Base-by-base conservation (phyloP, 2,113 vertebrate genomes). In the Lonchura striata region DNA sequence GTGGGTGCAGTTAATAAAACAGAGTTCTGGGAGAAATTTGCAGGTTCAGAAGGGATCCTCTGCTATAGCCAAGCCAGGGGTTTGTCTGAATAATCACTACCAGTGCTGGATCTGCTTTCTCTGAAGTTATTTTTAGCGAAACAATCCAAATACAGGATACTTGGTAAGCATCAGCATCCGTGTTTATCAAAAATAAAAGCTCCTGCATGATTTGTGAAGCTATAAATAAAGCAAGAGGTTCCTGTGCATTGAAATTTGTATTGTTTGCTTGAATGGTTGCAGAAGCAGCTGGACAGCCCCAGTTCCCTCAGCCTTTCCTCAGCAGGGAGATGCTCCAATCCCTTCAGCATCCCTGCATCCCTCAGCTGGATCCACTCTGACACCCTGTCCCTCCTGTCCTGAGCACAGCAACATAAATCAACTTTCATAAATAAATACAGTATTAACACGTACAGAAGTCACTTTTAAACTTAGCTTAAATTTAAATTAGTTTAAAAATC, bases 181-280 rank as follows among this genome's bases (percentile, higher is more conserved):
- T 76, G 18, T 70, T 88, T 85, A 81, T 56, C 33, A 90, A 75
- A 87, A 91, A 75, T 35, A 81, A 86, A 86, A 92, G 35, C 71
- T 86, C 57, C 70, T 53, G 39, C 53, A 9, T 46, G 47, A 77
- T 86, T 75, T 94, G 56, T 35, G 70, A 81, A 59, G 72, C 56
- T 78, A 56, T 91, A 96, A 94, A 93, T 80, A 92, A 72, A 93
- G 41, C 42, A 77, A 69, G 91, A 70, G 30, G 42, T 90, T 95
- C 71, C 54, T 70, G 88, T 70, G 69, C 81, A 10, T 16, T 76
- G 69, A 82, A 74, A 86, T 81, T 52, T 25, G 35, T 16, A 57
- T 82, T 87, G 59, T 87, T 86, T 68, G 87, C 82, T 47, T 30
- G 76, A 87, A 46, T 37, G 50, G 59, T 69, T 74, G 57, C 86